These are phyloP conservation scores for Propithecus perrieri DNA, from an alignment of 2,797 vertebrate species.

Conservation along the genomic window DNA sequence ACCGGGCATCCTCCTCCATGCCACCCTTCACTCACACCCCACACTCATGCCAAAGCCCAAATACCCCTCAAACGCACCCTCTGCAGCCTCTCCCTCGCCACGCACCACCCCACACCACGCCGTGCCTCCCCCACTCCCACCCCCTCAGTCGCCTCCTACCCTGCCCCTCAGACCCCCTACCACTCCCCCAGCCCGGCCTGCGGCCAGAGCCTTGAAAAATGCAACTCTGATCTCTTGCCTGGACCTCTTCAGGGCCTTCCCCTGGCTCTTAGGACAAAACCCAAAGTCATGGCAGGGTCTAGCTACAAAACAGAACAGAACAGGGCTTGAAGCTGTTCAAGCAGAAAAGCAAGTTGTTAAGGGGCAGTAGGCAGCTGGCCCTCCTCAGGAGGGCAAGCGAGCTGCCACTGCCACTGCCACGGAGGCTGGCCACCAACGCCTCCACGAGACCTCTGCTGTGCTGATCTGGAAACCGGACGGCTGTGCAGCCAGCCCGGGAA, in stretches of 20 bases:
- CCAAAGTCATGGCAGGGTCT: neutral
- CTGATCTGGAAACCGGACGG: neutral
- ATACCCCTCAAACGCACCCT: too few species aligned
- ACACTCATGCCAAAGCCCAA: fast-evolving
- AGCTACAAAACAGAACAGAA: too few species aligned
- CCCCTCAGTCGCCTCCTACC: neutral
- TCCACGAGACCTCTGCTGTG: fast-evolving
- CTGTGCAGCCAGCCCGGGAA: fast-evolving
- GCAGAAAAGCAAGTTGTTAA: neutral
- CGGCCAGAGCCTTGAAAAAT: neutral
- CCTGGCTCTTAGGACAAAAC: neutral
- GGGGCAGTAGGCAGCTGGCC: fast-evolving
- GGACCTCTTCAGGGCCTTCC: neutral
- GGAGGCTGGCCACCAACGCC: neutral
- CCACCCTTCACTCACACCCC: too few species aligned
- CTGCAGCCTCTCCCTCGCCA: fast-evolving
- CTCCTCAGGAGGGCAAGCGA: too few species aligned
- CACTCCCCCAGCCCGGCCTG: fast-evolving
- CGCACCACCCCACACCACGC: fast-evolving
- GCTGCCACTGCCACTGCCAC: neutral
- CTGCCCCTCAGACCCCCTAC: fast-evolving
- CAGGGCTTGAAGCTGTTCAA: neutral
- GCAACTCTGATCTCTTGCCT: neutral
- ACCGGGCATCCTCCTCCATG: neutral
- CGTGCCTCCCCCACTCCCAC: fast-evolving